A percentile compares a stretch with the other conserved stretches of the same genome.
phyloP scores from a whole-genome alignment of 2,888 invertebrate genomes.

The Nipponacmea schrenckii region DNA sequence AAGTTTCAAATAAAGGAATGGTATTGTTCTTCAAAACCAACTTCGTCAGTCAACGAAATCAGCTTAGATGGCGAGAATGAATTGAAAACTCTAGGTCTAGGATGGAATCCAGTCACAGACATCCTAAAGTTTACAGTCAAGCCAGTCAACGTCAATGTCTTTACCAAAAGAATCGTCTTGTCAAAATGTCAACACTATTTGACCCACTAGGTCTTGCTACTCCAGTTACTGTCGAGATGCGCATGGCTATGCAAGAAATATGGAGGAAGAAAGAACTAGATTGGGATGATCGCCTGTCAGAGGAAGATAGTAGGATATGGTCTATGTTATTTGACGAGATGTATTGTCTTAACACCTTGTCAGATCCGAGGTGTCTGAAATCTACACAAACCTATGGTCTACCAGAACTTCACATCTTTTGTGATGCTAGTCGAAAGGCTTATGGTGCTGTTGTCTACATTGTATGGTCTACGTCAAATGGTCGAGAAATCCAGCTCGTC shows the following conservation, averaged over 20 bases:
- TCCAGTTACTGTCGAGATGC: not conserved
- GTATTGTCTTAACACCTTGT: no score
- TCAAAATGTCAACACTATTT: constrained; percentile 9
- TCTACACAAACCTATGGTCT: not conserved
- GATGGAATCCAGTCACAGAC: not conserved
- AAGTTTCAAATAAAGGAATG: constrained; percentile 20
- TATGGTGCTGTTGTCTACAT: constrained; percentile 10
- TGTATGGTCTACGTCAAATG: not conserved
- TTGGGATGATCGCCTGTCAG: no score
- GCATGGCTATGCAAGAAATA: constrained; percentile 16
- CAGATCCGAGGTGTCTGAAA: no score
- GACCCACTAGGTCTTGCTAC: constrained; percentile 3
- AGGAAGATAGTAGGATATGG: no score
- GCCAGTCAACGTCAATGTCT: not conserved
- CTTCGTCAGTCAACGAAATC: not conserved
- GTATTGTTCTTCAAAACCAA: constrained; percentile 9
- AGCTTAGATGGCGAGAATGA: not conserved
- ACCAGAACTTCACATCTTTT: constrained; percentile 10
- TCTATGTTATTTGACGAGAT: no score
- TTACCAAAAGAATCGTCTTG: constrained; percentile 9
- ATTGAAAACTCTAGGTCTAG: constrained; percentile 13
- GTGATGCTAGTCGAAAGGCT: constrained; percentile 2
- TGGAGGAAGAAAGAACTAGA: not conserved
- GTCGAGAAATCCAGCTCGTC: not conserved
- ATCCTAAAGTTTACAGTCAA: constrained; percentile 7